Base-by-base conservation (phyloP, 2,113 vertebrate species). In the Heliornis fulica region DNA sequence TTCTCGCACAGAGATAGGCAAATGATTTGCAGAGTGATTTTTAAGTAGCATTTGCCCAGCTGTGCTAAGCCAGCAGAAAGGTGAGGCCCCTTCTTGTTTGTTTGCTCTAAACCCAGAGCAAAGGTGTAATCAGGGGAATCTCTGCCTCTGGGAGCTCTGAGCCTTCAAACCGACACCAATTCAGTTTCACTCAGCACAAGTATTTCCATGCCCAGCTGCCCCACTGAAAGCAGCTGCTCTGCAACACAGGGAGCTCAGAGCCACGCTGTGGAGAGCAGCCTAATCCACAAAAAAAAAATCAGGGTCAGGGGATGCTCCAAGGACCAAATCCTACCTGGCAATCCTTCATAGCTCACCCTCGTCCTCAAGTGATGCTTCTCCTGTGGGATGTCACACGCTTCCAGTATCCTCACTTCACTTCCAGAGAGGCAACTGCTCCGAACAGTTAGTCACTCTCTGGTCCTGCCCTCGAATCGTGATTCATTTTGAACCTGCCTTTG, bases 401-500 rank as follows among this genome's bases (percentile, higher is more conserved):
- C 64, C 69, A 12, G 31, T 4, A 32, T 29, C 66, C 78, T 54
- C 38, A 5, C 36, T 56, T 23, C 57, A 21, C 78, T 94, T 40
- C 45, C 87, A 22, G 38, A 56, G 61, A 85, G 34, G 74, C 87
- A 89, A 80, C 79, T 74, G 70, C 92, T 94, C 34, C 10, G 60
- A 90, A 65, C 71, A 63, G 85, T 95, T 88, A 92, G 64, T 96
- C 93, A 94, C 75, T 75, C 87, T 63, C 40, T 15, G 76, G 85
- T n/a, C 90, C 93, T 95, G 90, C 95, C 93, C 93, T 96, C 89
- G 61, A 36, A 90, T 71, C 74, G 6, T 93, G 90, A 95, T 93
- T 95, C 85, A 94, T 51, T 90, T 82, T n/a, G 85, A 93, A 94
- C 93, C 94, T 96, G 92, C 92, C 95, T 93, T 51, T 87, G 83